Evolutionary conservation across 2,113 vertebrate species (phyloP).

Genomic region (Tringa solitaria): DNA sequence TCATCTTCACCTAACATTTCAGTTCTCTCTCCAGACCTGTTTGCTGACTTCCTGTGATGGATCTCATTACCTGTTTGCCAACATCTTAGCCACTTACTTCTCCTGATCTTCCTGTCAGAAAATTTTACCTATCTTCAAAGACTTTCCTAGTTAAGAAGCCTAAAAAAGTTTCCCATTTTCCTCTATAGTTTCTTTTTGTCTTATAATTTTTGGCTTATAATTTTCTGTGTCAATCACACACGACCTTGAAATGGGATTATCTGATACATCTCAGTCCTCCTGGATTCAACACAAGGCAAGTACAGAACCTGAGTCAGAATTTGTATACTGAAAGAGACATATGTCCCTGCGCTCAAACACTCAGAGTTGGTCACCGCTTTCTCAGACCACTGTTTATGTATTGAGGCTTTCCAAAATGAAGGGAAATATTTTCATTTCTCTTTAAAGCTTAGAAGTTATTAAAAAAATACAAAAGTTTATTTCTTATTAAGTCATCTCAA

Average conservation of each 20-base stretch:
- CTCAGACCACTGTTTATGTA: neutral
- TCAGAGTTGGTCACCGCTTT: neutral
- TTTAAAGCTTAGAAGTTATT: neutral
- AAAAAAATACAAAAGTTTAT: neutral
- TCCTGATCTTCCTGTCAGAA: neutral
- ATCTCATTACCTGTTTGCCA: neutral
- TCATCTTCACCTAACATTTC: neutral
- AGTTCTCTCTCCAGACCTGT: neutral
- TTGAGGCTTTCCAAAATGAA: neutral
- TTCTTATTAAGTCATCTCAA: neutral
- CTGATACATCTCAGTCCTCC: neutral
- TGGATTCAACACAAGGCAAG: neutral
- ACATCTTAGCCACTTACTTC: neutral
- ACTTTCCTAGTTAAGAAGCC: neutral
- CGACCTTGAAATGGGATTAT: neutral
- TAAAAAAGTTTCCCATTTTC: neutral
- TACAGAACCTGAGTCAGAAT: neutral
- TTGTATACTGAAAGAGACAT: neutral
- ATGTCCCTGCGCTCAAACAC: neutral
- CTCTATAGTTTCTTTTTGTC: neutral
- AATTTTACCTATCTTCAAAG: neutral
- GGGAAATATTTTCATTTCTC: neutral
- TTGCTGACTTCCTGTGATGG: neutral
- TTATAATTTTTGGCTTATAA: neutral
- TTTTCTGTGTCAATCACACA: neutral